Conservation (phyloP, 2,888 invertebrate genomes). For the Chrysolina haemoptera region DNA sequence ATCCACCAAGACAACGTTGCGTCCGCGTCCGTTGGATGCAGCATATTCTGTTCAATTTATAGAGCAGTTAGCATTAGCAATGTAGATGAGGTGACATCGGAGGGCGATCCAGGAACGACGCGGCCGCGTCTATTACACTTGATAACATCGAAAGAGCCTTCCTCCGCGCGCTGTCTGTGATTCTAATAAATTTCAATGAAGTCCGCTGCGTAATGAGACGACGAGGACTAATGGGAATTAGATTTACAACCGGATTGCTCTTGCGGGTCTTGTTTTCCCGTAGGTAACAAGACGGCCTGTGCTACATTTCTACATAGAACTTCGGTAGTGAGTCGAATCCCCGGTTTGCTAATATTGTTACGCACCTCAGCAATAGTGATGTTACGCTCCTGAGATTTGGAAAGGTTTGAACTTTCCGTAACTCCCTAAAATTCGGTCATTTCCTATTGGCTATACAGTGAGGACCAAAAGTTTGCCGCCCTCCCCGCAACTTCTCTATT, state of each 20-base stretch:
- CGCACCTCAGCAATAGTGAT: too few relatives aligned
- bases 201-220: constrained; percentile 28
- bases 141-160: constrained; percentile 29
- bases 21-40: constrained; percentile 59
- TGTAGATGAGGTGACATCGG: constrained; percentile 62
- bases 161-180: constrained; percentile 32
- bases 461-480: too few relatives aligned
- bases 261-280: too few relatives aligned
- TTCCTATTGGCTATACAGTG: too few relatives aligned
- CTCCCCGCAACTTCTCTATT: too few relatives aligned
- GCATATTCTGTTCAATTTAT: constrained; percentile 60
- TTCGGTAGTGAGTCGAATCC: too few relatives aligned
- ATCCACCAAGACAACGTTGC: constrained; percentile 53
- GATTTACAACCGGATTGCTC: neutral
- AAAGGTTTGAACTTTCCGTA: too few relatives aligned
- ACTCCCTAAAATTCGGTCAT: too few relatives aligned
- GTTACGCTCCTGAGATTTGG: too few relatives aligned
- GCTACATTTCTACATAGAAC: too few relatives aligned
- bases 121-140: constrained; percentile 25
- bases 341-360: too few relatives aligned
- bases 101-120: constrained; percentile 39
- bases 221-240: neutral
- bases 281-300: too few relatives aligned
- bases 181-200: constrained; percentile 45
- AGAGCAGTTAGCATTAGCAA: constrained; percentile 63